phyloP scores from a whole-genome alignment of 2,888 invertebrate genomes.

The Caenorhabditis becei region DNA sequence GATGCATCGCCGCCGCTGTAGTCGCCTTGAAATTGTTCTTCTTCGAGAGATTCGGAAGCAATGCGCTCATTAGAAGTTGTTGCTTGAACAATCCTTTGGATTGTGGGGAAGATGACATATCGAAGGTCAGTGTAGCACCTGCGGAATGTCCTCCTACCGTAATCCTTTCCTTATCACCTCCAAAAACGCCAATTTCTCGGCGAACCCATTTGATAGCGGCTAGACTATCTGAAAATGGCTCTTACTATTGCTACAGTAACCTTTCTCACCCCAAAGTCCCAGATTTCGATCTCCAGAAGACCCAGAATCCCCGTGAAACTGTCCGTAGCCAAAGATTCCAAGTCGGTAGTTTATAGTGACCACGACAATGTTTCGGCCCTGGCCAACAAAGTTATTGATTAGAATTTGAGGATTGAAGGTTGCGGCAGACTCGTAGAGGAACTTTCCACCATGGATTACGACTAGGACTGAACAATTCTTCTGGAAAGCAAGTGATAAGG shows the following conservation, averaged over 20 bases:
- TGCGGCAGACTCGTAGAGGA: conserved; percentile 30
- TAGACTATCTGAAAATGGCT: conserved; percentile 17
- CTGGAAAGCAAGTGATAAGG: too few species aligned
- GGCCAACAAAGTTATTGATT: conserved; percentile 60
- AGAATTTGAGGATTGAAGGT: conserved; percentile 42
- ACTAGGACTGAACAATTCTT: conserved; percentile 56
- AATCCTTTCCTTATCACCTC: conserved; percentile 33
- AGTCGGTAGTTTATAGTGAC: conserved; percentile 54
- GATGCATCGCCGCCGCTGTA: background rate
- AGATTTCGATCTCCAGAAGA: background rate
- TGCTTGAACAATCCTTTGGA: background rate
- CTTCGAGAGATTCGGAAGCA: background rate
- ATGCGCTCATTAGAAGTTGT: conserved; percentile 28
- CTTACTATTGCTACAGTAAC: background rate
- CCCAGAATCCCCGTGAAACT: background rate
- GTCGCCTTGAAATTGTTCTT: background rate
- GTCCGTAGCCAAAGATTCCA: conserved; percentile 53
- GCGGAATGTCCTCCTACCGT: conserved; percentile 56
- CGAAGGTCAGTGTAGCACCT: conserved; percentile 13
- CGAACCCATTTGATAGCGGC: conserved; percentile 31
- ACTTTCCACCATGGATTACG: conserved; percentile 52
- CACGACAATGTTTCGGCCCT: conserved; percentile 54
- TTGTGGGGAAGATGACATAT: background rate
- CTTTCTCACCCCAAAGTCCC: background rate
- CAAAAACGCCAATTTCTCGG: conserved; percentile 41